phyloP scores from a whole-genome alignment of 2,113 vertebrate genomes.

The Echinops telfairi region DNA sequence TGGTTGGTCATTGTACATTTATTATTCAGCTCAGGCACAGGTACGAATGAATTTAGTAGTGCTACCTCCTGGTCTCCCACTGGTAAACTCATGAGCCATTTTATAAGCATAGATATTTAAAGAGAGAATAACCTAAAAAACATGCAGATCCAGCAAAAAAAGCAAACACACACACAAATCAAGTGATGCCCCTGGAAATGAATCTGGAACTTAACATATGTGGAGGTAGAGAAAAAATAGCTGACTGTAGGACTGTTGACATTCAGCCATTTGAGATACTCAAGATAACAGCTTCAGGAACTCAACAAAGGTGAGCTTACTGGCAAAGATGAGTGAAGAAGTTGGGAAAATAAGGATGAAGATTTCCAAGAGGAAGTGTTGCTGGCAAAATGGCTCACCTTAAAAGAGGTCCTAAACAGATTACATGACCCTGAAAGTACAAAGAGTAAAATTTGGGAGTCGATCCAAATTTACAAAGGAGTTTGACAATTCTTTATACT shows the following conservation, averaged over 20 bases:
- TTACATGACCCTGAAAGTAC: neutral
- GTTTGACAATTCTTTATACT: neutral
- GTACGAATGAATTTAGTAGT: neutral
- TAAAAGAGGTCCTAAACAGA: neutral
- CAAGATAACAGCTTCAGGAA: neutral
- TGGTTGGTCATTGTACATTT: neutral
- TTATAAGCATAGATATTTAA: neutral
- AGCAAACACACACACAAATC: neutral
- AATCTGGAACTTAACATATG: slow-evolving; percentile 17
- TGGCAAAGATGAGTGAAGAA: neutral
- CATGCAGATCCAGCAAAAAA: slow-evolving; percentile 9
- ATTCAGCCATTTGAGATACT: neutral
- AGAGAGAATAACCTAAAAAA: neutral
- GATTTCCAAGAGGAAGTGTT: neutral
- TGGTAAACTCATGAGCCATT: neutral
- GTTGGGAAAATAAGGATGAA: neutral
- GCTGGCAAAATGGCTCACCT: neutral
- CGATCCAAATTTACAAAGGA: neutral
- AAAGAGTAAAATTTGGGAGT: neutral
- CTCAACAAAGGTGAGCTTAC: neutral
- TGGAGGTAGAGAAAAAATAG: neutral
- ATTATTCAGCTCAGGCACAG: neutral
- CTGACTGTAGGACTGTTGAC: neutral
- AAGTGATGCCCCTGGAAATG: neutral
- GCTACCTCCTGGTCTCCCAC: neutral